These are phyloP conservation scores for Acronicta leporina DNA, from an alignment of 2,888 invertebrate species.

Conservation along the genomic window DNA sequence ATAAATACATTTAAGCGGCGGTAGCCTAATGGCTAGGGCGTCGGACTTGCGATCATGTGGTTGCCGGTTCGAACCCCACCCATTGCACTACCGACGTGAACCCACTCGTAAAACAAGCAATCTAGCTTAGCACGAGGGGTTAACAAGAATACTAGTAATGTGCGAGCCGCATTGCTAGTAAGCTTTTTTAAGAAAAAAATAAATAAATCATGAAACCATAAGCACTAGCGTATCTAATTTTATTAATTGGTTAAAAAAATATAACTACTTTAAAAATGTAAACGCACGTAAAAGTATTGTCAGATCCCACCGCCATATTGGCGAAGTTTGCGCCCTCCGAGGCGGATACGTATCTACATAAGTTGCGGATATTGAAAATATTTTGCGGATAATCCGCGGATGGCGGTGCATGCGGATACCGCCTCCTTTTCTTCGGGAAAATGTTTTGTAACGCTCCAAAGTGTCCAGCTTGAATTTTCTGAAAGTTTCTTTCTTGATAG, in stretches of 20 bases:
- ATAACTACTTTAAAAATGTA: conserved; percentile 46
- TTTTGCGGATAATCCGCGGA: conserved; percentile 71
- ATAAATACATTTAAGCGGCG: no score
- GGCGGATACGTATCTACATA: conserved; percentile 59
- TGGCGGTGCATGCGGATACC: conserved; percentile 38
- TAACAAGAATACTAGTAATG: no score
- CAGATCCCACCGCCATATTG: conserved; percentile 54
- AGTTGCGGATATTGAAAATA: conserved; percentile 79
- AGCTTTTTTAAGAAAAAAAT: no score
- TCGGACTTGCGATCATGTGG: no score
- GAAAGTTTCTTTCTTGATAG: conserved; percentile 27
- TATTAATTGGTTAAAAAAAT: conserved; percentile 38
- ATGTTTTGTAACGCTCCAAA: conserved; percentile 50
- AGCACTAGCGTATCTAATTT: conserved; percentile 9
- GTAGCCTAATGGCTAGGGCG: no score
- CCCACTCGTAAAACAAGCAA: no score
- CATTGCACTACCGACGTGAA: no score
- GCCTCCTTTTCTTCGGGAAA: conserved; percentile 41
- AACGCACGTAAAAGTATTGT: conserved; percentile 54
- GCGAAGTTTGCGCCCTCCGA: conserved; percentile 52
- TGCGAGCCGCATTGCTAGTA: no score
- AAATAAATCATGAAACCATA: background rate
- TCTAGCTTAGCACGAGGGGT: no score
- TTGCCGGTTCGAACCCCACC: no score
- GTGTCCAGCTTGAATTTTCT: conserved; percentile 52